Base-by-base conservation (phyloP, 1,140 invertebrate species). In the Helicoverpa armigera region DNA sequence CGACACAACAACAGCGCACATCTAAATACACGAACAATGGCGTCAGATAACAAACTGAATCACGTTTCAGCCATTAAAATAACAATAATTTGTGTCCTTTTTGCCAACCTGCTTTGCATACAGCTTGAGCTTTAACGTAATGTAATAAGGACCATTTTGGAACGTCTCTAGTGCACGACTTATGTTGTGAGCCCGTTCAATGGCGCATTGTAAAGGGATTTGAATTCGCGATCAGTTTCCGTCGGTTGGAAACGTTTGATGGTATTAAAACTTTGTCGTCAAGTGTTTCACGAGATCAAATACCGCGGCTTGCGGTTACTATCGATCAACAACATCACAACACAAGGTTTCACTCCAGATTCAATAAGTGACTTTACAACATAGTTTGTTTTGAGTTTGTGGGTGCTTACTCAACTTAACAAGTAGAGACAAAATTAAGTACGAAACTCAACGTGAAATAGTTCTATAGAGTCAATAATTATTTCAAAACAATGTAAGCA, bases 231-330 rank as follows among this genome's bases (percentile, higher is more conserved):
- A 79, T 79, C 78, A 74, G 69, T 65, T 74, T 74, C 60, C 61
- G 60, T 65, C 51, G 69, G 48, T 48, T 29, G 48, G 56, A 72
- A 80, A 80, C 56, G 58, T 80, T 80, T 74, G 70, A 80, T 80
- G 69, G 58, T 65, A 74, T 80, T 80, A 80, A 80, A 80, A 80
- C 50, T 74, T 74, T 80, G 56, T 63, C 35, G 61, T 67, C 72
- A 63, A 69, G 56, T 51, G 67, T 72, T 73, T 53, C 31, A 31
- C 23, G 61, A 67, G 16, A 60, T 79, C 16, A 73, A 54, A 80
- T 53, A 65, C 70, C 58, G 31, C 48, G 10, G 69, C 14, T 35
- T 43, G 60, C 23, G 61, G 60, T 29, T 65, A 53, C n/a, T 76
- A 48, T 54, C 54, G 11, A 16, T 77, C 3, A 14, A 53, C 3